These are phyloP conservation scores for Dendrophyllia cribrosa DNA, from an alignment of 64 coral and sea anemone species.

Conservation along the genomic window DNA sequence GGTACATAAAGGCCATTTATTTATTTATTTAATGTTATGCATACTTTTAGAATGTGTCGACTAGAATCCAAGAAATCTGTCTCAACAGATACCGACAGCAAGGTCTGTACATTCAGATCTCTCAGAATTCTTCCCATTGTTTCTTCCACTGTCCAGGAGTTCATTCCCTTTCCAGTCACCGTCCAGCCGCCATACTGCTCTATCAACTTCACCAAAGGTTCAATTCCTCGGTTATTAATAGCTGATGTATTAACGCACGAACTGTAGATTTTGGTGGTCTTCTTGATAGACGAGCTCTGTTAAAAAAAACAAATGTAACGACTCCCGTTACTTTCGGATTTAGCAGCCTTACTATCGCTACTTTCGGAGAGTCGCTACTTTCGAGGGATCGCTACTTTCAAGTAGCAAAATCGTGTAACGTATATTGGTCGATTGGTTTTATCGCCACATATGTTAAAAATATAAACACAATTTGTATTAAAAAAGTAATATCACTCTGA, in stretches of 20 bases:
- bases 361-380: too few relatives aligned
- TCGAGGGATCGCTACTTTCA: too few relatives aligned
- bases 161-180: slow-evolving; percentile 6
- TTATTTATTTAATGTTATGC: not conserved
- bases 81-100: not conserved
- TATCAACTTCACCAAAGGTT: slow-evolving; percentile 50
- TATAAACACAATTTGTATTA: too few relatives aligned
- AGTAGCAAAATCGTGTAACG: too few relatives aligned
- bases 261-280: slow-evolving; percentile 50
- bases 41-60: slow-evolving; percentile 27
- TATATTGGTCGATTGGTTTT: too few relatives aligned
- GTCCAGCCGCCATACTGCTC: slow-evolving; percentile 71
- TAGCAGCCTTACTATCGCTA: too few relatives aligned
- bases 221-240: slow-evolving; percentile 29
- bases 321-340: too few relatives aligned
- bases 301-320: not conserved
- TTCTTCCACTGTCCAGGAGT: not conserved
- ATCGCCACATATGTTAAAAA: too few relatives aligned
- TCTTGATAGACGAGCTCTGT: slow-evolving; percentile 63
- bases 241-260: slow-evolving; percentile 43
- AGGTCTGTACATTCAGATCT: slow-evolving; percentile 58
- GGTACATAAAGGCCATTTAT: too few relatives aligned
- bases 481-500: too few relatives aligned
- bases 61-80: slow-evolving; percentile 25
- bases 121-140: slow-evolving; percentile 44